Evolutionary conservation across 1,140 invertebrate species (phyloP), one percentile per base, ranked within the genome.

Genomic region (Stenopsyche tienmushanensis): DNA sequence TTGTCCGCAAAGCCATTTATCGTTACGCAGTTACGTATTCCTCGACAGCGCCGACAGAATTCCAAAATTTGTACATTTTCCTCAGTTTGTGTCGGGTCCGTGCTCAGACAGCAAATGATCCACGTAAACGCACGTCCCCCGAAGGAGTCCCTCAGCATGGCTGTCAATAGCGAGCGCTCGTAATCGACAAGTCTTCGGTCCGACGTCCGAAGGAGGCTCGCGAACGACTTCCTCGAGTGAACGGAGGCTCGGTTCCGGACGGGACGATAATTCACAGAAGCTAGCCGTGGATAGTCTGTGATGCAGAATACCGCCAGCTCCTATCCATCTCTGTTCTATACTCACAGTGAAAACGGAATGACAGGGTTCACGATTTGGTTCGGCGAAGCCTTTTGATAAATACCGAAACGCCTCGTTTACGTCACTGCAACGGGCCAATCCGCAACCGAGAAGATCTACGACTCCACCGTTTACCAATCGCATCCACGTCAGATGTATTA

Each of bases 341-440:
- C 85, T 87, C 1, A 88, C 76, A n/a, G 86, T 88, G 67, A 88
- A 87, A 0, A 88, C 79, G 1, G 84, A 85, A 67, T 88, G 86
- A 54, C 77, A 76, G 41, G 78, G 78, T 18, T 79, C 77, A 58
- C 71, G 71, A 63, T 78, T 78, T 53, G 74, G 74, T 57, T 78
- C 75, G 13, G 75, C 69, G 75, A 76, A 78, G 10, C 78, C 79
- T 63, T 80, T 67, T 62, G 83, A 78, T 42, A 85, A 70, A 71
- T 83, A 84, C 44, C 82, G 83, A 47, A 83, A 83, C 25, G 83
- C 82, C 65, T 84, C 82, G 21, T 78, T 78, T 1, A 83, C 76
- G 70, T 77, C 83, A 29, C 71, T 78, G 68, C 83, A 84, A 26
- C 79, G 77, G 0, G 83, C 80, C 63, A 83, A 76, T 3, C 83